Percentiles rank a stretch among this genome's conserved stretches.
Evolutionary conservation across 2,113 vertebrate genomes (phyloP).

Genomic region (Bagarius yarrelli): DNA sequence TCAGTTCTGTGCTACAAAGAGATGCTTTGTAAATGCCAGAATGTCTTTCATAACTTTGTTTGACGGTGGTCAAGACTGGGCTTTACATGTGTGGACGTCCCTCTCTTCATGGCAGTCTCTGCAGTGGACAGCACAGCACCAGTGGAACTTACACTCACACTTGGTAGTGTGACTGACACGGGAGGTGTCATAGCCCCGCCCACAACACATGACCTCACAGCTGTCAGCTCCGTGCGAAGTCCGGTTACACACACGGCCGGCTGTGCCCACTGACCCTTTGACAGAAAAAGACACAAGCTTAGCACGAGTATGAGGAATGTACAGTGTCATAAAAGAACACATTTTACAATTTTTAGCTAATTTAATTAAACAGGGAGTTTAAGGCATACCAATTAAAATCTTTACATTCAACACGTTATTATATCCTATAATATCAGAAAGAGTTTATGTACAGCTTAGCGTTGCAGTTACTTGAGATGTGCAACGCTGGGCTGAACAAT

Average conservation of each 20-base stretch:
- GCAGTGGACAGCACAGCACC: slow-evolving; percentile 92
- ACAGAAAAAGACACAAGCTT: not conserved
- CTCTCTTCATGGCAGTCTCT: slow-evolving; percentile 88
- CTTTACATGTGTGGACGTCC: slow-evolving; percentile 91
- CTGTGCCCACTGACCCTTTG: slow-evolving; percentile 86
- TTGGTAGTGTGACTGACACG: slow-evolving; percentile 82
- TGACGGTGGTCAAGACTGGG: slow-evolving; percentile 70
- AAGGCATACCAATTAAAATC: not conserved
- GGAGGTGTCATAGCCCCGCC: slow-evolving; percentile 89
- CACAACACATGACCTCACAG: slow-evolving; percentile 97
- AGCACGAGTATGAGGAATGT: not conserved
- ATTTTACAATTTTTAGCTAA: not conserved
- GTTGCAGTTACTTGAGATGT: slow-evolving; percentile 23
- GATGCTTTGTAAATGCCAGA: not conserved
- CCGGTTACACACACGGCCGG: slow-evolving; percentile 85
- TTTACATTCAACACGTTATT: not conserved
- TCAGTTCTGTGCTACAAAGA: not conserved
- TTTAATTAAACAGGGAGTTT: not conserved
- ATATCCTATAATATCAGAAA: not conserved
- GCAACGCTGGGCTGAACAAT: slow-evolving; percentile 33
- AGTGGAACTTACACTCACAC: slow-evolving; percentile 96
- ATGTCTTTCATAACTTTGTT: not conserved
- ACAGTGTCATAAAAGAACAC: not conserved
- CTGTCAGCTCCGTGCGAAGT: slow-evolving; percentile 85
- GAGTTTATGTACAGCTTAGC: slow-evolving; percentile 6